Percentiles rank a stretch among this genome's conserved stretches.
phyloP scores from a whole-genome alignment of 2,113 vertebrate species.

The Fukomys damarensis region DNA sequence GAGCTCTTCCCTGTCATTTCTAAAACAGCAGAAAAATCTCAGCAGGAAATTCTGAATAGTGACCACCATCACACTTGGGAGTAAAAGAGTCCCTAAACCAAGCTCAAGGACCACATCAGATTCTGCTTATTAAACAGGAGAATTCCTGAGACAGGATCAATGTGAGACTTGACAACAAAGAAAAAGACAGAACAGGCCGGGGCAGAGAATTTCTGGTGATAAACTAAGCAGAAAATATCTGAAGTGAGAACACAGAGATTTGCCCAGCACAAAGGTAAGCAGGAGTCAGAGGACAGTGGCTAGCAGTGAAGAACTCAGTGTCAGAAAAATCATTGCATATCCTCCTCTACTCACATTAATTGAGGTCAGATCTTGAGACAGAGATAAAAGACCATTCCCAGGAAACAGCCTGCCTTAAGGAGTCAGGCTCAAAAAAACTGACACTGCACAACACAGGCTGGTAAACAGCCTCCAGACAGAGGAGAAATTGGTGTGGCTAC shows the following conservation, averaged over 20 bases:
- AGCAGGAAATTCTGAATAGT: neutral
- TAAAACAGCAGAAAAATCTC: neutral
- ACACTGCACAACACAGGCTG: neutral
- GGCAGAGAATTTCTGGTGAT: neutral
- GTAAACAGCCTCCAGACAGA: neutral
- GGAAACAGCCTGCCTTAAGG: neutral
- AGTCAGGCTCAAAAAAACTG: neutral
- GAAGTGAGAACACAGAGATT: neutral
- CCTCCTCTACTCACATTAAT: neutral
- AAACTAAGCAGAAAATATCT: neutral
- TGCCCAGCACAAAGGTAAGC: neutral
- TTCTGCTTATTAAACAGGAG: neutral
- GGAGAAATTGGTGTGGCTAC: neutral
- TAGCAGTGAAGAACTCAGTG: neutral
- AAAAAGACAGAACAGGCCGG: neutral
- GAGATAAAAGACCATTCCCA: neutral
- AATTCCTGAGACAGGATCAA: neutral
- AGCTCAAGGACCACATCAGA: neutral
- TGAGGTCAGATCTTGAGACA: neutral
- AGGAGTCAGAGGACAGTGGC: neutral
- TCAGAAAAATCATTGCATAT: neutral
- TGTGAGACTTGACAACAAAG: neutral
- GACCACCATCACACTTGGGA: neutral
- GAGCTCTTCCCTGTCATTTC: neutral
- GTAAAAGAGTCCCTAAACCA: neutral